Percentiles rank a stretch among this genome's conserved stretches.
These are phyloP conservation scores for Phylloscopus trochiloides DNA, from an alignment of 2,113 vertebrate genomes.

Conservation along the genomic window DNA sequence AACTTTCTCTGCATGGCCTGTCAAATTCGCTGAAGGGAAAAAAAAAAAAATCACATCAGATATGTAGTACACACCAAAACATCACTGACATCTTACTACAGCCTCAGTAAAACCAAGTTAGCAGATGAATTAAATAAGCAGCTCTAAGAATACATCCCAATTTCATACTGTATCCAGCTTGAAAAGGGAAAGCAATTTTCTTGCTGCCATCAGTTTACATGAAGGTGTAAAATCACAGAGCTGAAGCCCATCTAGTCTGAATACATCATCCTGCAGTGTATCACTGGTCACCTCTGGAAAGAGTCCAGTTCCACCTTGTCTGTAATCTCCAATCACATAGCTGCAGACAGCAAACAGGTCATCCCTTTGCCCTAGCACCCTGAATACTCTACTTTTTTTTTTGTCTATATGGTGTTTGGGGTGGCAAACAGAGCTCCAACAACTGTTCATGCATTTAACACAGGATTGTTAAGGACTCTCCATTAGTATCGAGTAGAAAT, in stretches of 20 bases:
- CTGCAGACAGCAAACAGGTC: background rate
- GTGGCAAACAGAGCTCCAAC: background rate
- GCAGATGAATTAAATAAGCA: background rate
- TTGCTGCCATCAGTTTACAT: accelerated
- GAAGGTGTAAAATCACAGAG: background rate
- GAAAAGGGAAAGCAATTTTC: background rate
- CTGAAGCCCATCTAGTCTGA: background rate
- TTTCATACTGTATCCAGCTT: background rate
- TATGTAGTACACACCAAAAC: background rate
- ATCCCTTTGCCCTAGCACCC: background rate
- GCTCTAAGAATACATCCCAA: background rate
- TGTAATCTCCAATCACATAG: background rate
- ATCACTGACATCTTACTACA: background rate
- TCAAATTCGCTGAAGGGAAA: slow-evolving; percentile 87
- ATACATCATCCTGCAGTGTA: background rate
- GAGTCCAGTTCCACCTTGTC: background rate
- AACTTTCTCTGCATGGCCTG: slow-evolving; percentile 93
- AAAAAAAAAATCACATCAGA: background rate
- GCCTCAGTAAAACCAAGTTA: background rate
- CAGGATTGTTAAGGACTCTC: background rate
- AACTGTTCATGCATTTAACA: background rate
- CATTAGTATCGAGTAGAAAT: background rate
- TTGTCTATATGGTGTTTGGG: background rate
- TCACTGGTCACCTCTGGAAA: background rate
- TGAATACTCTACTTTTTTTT: background rate